Conservation (phyloP, 1,140 invertebrate species). For the Campoletis sonorensis region DNA sequence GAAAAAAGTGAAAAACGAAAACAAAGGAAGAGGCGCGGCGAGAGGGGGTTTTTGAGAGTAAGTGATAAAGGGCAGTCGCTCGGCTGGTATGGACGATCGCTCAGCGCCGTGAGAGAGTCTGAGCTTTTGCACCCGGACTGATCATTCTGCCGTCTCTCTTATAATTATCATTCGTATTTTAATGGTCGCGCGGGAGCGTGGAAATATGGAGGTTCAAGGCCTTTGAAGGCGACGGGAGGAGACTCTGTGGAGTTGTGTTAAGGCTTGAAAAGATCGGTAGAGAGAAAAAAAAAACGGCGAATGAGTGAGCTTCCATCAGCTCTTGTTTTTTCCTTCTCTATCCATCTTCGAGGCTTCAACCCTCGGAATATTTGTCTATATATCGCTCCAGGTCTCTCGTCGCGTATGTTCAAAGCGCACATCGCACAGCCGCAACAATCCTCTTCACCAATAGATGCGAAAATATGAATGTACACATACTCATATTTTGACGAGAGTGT, state of each 20-base stretch:
- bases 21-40: conserved; percentile 16
- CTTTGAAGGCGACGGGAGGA: conserved; percentile 71
- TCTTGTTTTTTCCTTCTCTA: conserved; percentile 55
- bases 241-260: conserved; percentile 18
- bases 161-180: conserved; percentile 77
- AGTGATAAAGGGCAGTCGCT: conserved; percentile 41
- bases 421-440: conserved; percentile 2
- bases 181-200: conserved; percentile 69
- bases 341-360: conserved; percentile 52
- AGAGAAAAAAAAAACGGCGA: conserved; percentile 25
- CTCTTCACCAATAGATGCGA: not conserved
- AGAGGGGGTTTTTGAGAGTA: conserved; percentile 26
- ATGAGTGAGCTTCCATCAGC: not conserved
- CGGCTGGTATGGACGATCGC: conserved; percentile 71
- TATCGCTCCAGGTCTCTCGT: conserved; percentile 1
- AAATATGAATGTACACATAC: not conserved
- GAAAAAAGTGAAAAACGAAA: conserved; percentile 34
- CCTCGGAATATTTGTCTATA: conserved; percentile 45
- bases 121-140: conserved; percentile 61
- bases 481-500: no score
- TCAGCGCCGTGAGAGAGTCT: conserved; percentile 56
- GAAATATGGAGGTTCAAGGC: conserved; percentile 57
- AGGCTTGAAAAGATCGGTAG: not conserved
- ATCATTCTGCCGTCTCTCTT: conserved; percentile 74
- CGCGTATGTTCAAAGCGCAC: no score